Evolutionary conservation across 2,113 vertebrate species (phyloP), one percentile per base, ranked within the genome.

Genomic region (Bungarus multicinctus): DNA sequence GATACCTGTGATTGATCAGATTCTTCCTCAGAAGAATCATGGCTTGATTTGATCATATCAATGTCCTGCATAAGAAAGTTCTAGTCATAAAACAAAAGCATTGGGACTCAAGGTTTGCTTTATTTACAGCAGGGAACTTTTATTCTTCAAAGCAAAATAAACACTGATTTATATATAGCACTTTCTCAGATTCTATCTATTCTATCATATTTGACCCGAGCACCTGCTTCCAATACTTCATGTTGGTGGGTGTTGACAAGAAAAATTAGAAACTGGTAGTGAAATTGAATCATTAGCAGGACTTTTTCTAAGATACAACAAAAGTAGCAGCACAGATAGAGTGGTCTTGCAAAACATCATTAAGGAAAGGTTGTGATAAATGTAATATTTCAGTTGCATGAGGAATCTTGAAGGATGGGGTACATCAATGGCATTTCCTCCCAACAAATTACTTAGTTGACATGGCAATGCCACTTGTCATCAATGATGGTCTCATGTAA

Each of bases 361-460:
- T 92, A 95, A 90, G 87, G 54, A 93, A 96, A 97, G 97, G 97
- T 97, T 97, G 74, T 18, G 89, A 94, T 97, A 97, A 97, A 97
- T 97, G 94, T 90, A 92, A 34, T 91, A 5, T 91, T 81, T 97
- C 39, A 30, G 98, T 96, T 97, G 95, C 96, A 97, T 96, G 91
- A 95, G 89, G 74, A 94, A 91, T 94, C 97, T 95, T 97, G 96
- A 97, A 96, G 96, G 94, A 95, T 88, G 81, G 89, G 89, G 95
- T 69, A 93, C 94, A 58, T 96, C 93, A 94, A 92, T 97, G 95
- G 95, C 96, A 87, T 96, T 97, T 98, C 94, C 95, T 95, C 94
- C 94, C 96, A 92, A 94, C 94, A 95, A 96, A 97, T 97, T 96
- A 95, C 93, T 92, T 91, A 91, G 93, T 93, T 97, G 96, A 97